Conservation (phyloP, 2,113 vertebrate genomes). For the Nothobranchius furzeri region DNA sequence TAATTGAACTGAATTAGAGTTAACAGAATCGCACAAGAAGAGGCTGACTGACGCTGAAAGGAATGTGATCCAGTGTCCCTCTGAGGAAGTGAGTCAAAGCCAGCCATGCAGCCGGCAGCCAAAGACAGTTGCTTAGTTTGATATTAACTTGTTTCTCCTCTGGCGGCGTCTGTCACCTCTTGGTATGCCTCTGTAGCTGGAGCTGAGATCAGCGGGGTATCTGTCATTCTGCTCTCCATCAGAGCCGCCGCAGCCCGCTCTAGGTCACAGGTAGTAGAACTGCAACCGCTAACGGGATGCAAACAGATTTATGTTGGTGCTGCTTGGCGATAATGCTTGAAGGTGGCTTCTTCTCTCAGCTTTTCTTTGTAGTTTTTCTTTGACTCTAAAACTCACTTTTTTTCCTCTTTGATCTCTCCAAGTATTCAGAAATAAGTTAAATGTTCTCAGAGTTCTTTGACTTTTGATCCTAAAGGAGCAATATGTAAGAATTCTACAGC, state of each 20-base stretch:
- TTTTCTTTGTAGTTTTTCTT: neutral
- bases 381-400: too few relatives aligned
- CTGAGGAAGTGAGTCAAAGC: conserved; percentile 66
- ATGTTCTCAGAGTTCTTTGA: too few relatives aligned
- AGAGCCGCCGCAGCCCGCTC: conserved; percentile 45
- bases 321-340: conserved; percentile 40
- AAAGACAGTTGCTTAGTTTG: conserved; percentile 71
- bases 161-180: conserved; percentile 69
- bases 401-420: neutral
- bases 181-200: conserved; percentile 56
- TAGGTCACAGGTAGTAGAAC: conserved; percentile 63
- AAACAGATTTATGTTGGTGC: conserved; percentile 45
- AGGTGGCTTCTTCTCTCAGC: conserved; percentile 11
- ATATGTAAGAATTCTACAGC: too few relatives aligned
- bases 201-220: conserved; percentile 65
- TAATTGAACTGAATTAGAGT: conserved; percentile 62
- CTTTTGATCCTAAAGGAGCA: too few relatives aligned
- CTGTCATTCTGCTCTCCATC: conserved; percentile 68
- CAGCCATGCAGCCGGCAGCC: conserved; percentile 60
- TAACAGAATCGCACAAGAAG: conserved; percentile 38
- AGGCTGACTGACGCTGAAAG: conserved; percentile 40
- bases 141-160: conserved; percentile 74
- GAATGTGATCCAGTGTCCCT: conserved; percentile 54
- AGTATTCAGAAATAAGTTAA: neutral
- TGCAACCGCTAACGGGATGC: conserved; percentile 32